Conservation (phyloP, 1,140 invertebrate species). For the Drosophila chauvacae region DNA sequence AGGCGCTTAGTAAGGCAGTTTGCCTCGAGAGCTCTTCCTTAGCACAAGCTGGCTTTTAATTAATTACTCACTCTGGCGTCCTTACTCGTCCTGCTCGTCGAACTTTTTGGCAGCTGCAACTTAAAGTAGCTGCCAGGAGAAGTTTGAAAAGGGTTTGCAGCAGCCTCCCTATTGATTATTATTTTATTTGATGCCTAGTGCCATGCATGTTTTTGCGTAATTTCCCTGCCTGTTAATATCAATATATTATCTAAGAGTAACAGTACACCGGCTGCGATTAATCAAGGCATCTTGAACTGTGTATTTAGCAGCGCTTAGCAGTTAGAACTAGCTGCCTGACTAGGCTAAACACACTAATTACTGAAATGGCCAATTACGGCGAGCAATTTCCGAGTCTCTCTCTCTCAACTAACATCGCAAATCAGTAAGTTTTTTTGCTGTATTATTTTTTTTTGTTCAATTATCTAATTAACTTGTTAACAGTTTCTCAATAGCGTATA, state of each 20-base stretch:
- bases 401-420: conserved; percentile 8
- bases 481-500: conserved; percentile 73
- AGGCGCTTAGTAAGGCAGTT: conserved; percentile 82
- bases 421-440: conserved; percentile 31
- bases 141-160: conserved; percentile 20
- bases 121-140: conserved; percentile 22
- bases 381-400: conserved; percentile 35
- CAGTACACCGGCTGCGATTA: conserved; percentile 7
- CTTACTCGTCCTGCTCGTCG: neutral
- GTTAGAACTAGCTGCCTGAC: conserved; percentile 40
- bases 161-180: conserved; percentile 20
- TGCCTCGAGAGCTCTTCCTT: conserved; percentile 18
- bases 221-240: neutral
- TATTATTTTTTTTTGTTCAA: conserved; percentile 28
- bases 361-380: conserved; percentile 39
- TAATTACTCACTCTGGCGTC: conserved; percentile 58
- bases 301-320: conserved; percentile 61
- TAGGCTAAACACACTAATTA: conserved; percentile 46
- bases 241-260: conserved; percentile 11
- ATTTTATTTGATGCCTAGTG: neutral
- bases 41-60: conserved; percentile 62
- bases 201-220: neutral
- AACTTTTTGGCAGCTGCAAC: conserved; percentile 71
- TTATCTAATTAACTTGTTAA: conserved; percentile 80
- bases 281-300: conserved; percentile 51